A percentile compares a stretch with the other conserved stretches of the same genome.
Conservation (phyloP, 2,888 invertebrate species). For the Agrotis ipsilon region DNA sequence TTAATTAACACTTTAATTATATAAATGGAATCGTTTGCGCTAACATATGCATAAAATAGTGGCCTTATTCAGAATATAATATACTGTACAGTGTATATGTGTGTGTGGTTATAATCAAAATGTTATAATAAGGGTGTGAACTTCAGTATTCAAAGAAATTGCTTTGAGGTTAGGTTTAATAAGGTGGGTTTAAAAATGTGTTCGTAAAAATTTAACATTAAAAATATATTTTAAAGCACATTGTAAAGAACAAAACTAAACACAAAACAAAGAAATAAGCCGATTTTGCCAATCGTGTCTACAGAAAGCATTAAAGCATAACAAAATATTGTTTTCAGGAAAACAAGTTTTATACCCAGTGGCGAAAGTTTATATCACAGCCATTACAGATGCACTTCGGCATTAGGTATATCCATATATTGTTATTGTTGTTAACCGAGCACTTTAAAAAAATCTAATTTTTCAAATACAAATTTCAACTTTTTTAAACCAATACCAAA, state of each 20-base stretch:
- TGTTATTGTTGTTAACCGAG: slow-evolving; percentile 72
- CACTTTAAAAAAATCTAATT: slow-evolving; percentile 68
- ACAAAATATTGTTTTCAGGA: slow-evolving; percentile 55
- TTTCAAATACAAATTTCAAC: slow-evolving; percentile 57
- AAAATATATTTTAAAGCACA: slow-evolving; percentile 24
- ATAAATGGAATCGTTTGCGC: slow-evolving; percentile 44
- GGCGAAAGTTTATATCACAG: slow-evolving; percentile 86
- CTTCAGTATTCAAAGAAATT: slow-evolving; percentile 30
- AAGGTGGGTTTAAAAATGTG: slow-evolving; percentile 51
- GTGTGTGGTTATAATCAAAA: slow-evolving; percentile 22
- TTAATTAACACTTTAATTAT: slow-evolving; percentile 54
- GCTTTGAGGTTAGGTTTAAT: slow-evolving; percentile 38
- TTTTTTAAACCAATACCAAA: slow-evolving; percentile 63
- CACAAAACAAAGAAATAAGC: slow-evolving; percentile 61
- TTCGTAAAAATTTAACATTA: slow-evolving; percentile 17
- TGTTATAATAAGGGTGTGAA: slow-evolving; percentile 39
- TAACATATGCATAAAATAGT: slow-evolving; percentile 44
- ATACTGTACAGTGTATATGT: slow-evolving; percentile 30
- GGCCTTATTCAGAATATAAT: slow-evolving; percentile 34
- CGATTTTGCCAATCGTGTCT: slow-evolving; percentile 71
- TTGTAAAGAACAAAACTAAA: slow-evolving; percentile 16
- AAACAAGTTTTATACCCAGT: slow-evolving; percentile 82
- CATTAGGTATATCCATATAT: slow-evolving; percentile 85
- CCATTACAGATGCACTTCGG: slow-evolving; percentile 86
- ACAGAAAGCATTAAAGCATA: slow-evolving; percentile 73